Evolutionary conservation across 2,797 vertebrate species (phyloP).

Genomic region (Denticeps clupeoides): DNA sequence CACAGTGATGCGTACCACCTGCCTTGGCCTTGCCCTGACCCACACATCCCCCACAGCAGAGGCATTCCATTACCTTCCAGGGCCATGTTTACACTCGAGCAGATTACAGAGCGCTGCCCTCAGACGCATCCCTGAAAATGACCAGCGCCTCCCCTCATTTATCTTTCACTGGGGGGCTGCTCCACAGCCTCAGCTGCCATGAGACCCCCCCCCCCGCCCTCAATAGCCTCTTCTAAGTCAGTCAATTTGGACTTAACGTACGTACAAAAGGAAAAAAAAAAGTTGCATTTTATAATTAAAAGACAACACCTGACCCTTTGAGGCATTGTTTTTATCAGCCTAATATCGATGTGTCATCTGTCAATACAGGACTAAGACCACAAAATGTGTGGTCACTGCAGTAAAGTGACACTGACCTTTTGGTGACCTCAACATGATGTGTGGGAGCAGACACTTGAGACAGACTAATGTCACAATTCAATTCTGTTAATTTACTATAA

Average conservation of each 20-base stretch:
- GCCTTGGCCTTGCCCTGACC: slow-evolving; percentile 65
- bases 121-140: slow-evolving; percentile 26
- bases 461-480: no score
- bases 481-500: no score
- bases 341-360: no score
- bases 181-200: slow-evolving; percentile 33
- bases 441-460: no score
- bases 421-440: no score
- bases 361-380: no score
- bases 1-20: slow-evolving; percentile 69
- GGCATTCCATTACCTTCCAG: slow-evolving; percentile 66
- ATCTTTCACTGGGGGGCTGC: slow-evolving; percentile 23
- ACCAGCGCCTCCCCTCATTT: slow-evolving; percentile 16
- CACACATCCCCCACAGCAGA: slow-evolving; percentile 57
- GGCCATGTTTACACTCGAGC: slow-evolving; percentile 61
- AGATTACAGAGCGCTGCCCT: slow-evolving; percentile 38
- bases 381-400: no score
- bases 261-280: neutral
- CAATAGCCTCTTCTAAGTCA: slow-evolving; percentile 4
- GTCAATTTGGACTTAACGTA: no score
- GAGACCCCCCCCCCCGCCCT: slow-evolving; percentile 31
- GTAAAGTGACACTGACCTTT: no score
- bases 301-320: no score
- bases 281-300: slow-evolving; percentile 2
- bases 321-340: neutral